These are phyloP conservation scores for Caretta caretta DNA, from an alignment of 2,113 vertebrate species.

Conservation along the genomic window DNA sequence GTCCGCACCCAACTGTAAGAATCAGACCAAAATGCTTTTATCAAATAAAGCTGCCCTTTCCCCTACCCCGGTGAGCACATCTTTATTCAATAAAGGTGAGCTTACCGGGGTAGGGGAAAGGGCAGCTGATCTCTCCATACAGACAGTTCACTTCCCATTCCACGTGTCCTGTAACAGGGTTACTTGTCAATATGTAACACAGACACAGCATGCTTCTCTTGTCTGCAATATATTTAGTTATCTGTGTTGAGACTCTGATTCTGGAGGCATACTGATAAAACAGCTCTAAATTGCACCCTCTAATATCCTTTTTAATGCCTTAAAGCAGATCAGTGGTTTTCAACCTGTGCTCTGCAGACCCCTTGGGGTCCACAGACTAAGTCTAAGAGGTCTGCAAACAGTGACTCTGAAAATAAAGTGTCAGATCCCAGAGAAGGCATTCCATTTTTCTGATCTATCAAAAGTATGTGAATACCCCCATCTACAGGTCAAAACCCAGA, in stretches of 20 bases:
- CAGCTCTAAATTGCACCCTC: background rate
- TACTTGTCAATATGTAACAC: background rate
- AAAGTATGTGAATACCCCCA: background rate
- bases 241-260: background rate
- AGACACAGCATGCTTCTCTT: background rate
- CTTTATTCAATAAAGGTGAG: background rate
- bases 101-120: background rate
- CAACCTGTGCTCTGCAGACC: background rate
- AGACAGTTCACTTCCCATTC: background rate
- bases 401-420: background rate
- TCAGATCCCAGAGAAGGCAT: background rate
- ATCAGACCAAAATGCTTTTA: background rate
- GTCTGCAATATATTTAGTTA: background rate
- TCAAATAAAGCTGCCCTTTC: background rate
- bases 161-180: background rate
- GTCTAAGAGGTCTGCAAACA: background rate
- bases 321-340: background rate
- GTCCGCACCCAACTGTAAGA: accelerated
- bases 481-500: background rate
- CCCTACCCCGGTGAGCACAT: too few species aligned
- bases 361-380: background rate
- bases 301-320: background rate
- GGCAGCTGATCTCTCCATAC: background rate
- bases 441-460: background rate
- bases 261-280: background rate